These are phyloP conservation scores for Propithecus deckenii DNA, from an alignment of 2,797 vertebrate species.

Conservation along the genomic window DNA sequence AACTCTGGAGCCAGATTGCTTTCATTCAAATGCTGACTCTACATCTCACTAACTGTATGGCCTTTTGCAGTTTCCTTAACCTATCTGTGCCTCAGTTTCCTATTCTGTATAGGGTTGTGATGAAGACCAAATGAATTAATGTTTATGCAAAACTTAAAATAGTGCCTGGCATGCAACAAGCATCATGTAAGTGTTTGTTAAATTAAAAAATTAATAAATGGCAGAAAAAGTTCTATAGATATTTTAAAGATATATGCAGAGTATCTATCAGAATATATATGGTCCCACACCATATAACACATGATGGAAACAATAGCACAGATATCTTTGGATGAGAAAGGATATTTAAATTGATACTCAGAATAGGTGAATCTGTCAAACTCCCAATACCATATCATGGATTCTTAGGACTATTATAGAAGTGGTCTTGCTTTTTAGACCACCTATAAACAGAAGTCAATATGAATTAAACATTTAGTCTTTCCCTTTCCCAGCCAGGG, in stretches of 20 bases:
- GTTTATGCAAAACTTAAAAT: not conserved
- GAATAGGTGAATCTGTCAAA: not conserved
- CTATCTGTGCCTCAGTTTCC: not conserved
- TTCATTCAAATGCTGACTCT: not conserved
- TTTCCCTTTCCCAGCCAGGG: not conserved
- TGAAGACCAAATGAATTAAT: not conserved
- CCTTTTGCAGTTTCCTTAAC: not conserved
- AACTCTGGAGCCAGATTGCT: not conserved
- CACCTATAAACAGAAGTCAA: not conserved
- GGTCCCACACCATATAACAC: not conserved
- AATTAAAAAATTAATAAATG: not conserved
- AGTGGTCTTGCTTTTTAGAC: not conserved
- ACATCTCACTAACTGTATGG: not conserved
- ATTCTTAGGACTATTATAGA: not conserved
- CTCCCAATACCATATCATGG: not conserved
- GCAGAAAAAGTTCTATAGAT: not conserved
- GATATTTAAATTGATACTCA: not conserved
- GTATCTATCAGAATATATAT: not conserved
- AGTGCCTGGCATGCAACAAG: not conserved
- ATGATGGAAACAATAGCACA: not conserved
- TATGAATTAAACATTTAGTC: not conserved
- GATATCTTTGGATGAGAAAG: not conserved
- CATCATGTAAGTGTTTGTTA: not conserved
- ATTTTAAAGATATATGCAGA: not conserved
- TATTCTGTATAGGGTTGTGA: not conserved